phyloP scores from a whole-genome alignment of 1,140 invertebrate genomes.

The Pararge aegeria region DNA sequence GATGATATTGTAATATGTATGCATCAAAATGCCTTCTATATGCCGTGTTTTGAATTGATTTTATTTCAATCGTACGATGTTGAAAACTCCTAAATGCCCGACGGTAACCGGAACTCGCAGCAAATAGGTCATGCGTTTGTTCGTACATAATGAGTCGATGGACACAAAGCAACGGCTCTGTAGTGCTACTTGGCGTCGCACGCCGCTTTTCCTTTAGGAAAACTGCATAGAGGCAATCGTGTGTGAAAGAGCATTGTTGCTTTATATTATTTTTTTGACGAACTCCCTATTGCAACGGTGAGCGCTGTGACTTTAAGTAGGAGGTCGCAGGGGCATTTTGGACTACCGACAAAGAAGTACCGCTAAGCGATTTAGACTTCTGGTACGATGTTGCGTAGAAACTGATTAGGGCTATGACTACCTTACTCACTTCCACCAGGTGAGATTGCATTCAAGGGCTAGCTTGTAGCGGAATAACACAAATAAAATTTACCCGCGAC shows the following conservation, averaged over 20 bases:
- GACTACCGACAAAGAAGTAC: background rate
- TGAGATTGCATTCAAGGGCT: too few relatives aligned
- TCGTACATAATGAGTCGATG: background rate
- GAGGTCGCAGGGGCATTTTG: too few relatives aligned
- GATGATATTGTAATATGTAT: too few relatives aligned
- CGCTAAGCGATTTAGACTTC: background rate
- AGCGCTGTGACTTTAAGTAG: too few relatives aligned
- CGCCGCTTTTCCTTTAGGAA: slow-evolving; percentile 3
- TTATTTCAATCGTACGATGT: background rate
- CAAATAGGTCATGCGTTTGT: slow-evolving; percentile 5
- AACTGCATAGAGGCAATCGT: background rate
- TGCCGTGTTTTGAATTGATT: too few relatives aligned
- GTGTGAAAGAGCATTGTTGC: background rate
- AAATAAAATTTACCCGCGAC: too few relatives aligned
- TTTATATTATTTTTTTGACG: too few relatives aligned
- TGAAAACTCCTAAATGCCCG: background rate
- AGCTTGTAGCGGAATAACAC: too few relatives aligned
- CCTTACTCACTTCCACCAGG: too few relatives aligned
- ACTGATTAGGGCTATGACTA: background rate
- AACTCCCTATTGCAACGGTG: too few relatives aligned
- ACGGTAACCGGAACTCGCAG: background rate
- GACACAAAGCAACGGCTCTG: slow-evolving; percentile 4
- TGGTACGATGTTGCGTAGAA: background rate
- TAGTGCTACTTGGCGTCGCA: background rate
- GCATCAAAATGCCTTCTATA: too few relatives aligned